Percentiles rank a stretch among this genome's conserved stretches.
Conservation (phyloP, 2,113 vertebrate species). For the Brevimyrus niger region DNA sequence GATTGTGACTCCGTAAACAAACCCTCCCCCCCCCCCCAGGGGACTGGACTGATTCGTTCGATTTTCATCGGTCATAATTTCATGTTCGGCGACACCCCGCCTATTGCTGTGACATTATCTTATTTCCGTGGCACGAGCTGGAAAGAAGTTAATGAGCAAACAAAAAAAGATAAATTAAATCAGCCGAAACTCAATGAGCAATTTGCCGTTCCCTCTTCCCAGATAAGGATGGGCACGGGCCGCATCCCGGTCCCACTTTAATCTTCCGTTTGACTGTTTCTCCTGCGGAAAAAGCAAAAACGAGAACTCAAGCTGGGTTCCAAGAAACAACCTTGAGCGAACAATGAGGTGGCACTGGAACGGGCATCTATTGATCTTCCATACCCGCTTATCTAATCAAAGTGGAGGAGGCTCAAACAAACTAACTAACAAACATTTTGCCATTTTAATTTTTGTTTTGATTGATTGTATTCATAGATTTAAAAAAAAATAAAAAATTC, state of each 20-base stretch:
- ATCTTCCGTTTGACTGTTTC: constrained; percentile 81
- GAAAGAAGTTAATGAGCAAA: background rate
- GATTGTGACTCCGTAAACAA: background rate
- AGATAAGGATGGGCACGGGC: constrained; percentile 79
- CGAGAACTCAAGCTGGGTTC: background rate
- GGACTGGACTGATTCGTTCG: background rate
- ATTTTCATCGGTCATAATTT: background rate
- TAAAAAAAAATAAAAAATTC: no score
- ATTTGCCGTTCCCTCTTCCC: constrained; percentile 81
- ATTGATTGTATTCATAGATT: no score
- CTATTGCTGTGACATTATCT: background rate
- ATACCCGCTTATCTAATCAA: background rate
- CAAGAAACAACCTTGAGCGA: background rate
- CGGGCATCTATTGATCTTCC: background rate
- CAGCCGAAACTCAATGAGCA: constrained; percentile 75
- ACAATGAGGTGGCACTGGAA: background rate
- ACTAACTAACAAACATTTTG: background rate
- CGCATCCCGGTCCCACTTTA: constrained; percentile 87
- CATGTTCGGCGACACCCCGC: background rate
- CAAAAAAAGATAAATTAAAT: background rate
- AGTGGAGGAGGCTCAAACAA: background rate
- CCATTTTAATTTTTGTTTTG: no score
- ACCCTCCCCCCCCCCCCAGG: background rate
- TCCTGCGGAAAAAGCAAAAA: constrained; percentile 56
- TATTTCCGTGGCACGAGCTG: background rate